Conservation (phyloP, 2,888 invertebrate species). For the Crossocerus cetratus region DNA sequence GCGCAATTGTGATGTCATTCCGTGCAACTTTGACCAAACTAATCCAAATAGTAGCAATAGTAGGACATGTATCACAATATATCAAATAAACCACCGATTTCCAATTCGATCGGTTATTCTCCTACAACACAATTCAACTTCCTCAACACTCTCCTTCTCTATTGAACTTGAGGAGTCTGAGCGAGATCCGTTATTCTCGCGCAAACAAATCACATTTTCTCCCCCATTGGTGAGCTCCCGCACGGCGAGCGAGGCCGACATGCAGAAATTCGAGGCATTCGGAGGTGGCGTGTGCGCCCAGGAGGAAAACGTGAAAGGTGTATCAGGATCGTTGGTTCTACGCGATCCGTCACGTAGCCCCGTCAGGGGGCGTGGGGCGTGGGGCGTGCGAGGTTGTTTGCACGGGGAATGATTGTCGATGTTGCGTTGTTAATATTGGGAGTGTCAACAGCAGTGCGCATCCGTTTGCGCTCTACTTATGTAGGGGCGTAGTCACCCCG, state of each 20-base stretch:
- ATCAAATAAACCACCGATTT: too few relatives aligned
- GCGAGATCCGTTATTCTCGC: neutral
- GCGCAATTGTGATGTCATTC: too few relatives aligned
- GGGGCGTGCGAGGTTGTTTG: slow-evolving; percentile 48
- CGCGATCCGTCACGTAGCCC: slow-evolving; percentile 50
- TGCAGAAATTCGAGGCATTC: slow-evolving; percentile 22
- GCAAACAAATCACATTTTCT: neutral
- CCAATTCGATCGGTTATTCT: too few relatives aligned
- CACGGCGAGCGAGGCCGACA: neutral
- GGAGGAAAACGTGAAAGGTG: slow-evolving; percentile 20
- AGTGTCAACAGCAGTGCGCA: slow-evolving; percentile 33
- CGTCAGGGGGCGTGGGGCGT: too few relatives aligned
- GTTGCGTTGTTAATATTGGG: slow-evolving; percentile 50
- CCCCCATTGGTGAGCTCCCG: neutral
- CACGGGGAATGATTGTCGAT: slow-evolving; percentile 52
- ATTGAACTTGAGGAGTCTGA: too few relatives aligned
- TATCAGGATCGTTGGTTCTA: slow-evolving; percentile 41
- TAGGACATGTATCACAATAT: too few relatives aligned
- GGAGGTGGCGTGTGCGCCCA: neutral
- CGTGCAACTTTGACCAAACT: too few relatives aligned
- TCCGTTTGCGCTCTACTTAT: slow-evolving; percentile 33
- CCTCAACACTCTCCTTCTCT: too few relatives aligned
- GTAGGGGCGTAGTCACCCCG: slow-evolving; percentile 16
- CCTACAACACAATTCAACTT: too few relatives aligned
- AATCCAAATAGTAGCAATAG: too few relatives aligned